A percentile compares a stretch with the other conserved stretches of the same genome.
Conservation (phyloP, 2,888 invertebrate genomes). For the Autographa gamma region DNA sequence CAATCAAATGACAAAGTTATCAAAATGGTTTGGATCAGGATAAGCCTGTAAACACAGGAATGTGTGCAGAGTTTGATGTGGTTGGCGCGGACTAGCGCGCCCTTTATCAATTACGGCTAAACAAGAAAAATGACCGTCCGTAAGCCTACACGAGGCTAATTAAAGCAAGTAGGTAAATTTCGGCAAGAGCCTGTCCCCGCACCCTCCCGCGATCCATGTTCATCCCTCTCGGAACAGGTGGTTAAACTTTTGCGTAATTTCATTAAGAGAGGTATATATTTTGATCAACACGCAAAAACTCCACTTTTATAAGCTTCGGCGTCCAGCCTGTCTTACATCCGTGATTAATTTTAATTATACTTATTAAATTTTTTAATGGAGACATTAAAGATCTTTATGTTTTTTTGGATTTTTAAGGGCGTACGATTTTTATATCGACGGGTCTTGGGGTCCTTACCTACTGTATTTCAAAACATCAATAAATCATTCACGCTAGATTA, state of each 20-base stretch:
- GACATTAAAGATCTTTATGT: constrained; percentile 45
- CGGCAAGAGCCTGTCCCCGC: constrained; percentile 73
- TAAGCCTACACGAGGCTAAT: constrained; percentile 85
- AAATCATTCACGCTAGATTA: constrained; percentile 88
- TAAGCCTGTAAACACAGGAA: constrained; percentile 55
- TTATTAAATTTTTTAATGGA: constrained; percentile 56
- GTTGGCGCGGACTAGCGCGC: constrained; percentile 68
- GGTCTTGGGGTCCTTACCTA: constrained; percentile 45
- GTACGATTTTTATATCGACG: constrained; percentile 32
- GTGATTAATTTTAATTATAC: constrained; percentile 67
- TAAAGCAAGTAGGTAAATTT: constrained; percentile 87
- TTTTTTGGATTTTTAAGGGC: constrained; percentile 27
- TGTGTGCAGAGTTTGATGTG: constrained; percentile 71
- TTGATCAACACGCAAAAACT: constrained; percentile 75
- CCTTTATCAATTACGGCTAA: constrained; percentile 87
- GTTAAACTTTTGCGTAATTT: constrained; percentile 83
- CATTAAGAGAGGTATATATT: constrained; percentile 79
- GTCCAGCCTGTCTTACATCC: constrained; percentile 62
- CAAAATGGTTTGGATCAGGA: constrained; percentile 40
- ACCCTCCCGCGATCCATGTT: constrained; percentile 54
- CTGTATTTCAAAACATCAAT: constrained; percentile 80
- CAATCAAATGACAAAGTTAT: constrained; percentile 25
- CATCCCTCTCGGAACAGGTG: constrained; percentile 78
- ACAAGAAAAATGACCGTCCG: constrained; percentile 86
- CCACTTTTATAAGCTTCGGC: constrained; percentile 65